Evolutionary conservation across 2,888 invertebrate species (phyloP).

Genomic region (Eristalinus aeneus): DNA sequence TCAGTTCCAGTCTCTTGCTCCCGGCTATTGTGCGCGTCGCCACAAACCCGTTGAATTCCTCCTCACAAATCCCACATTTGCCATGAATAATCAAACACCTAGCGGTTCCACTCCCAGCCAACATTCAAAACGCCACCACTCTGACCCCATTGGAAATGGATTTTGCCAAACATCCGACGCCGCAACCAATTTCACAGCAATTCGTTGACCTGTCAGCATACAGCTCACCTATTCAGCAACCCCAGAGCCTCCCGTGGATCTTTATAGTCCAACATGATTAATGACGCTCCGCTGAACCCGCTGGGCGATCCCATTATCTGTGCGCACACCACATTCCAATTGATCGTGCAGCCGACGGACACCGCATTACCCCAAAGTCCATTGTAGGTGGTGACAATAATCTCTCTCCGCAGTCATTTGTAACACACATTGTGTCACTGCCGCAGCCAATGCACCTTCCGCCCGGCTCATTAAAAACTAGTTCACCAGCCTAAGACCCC

Average conservation of each 20-base stretch:
- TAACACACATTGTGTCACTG: slow-evolving; percentile 13
- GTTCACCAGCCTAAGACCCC: slow-evolving; percentile 12
- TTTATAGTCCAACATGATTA: slow-evolving; percentile 32
- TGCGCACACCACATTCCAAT: slow-evolving; percentile 25
- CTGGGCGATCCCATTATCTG: slow-evolving; percentile 19
- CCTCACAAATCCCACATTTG: background rate
- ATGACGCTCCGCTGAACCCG: slow-evolving; percentile 12
- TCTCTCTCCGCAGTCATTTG: slow-evolving; percentile 1
- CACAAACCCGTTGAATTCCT: background rate
- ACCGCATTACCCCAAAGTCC: background rate
- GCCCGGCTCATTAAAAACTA: slow-evolving; percentile 16
- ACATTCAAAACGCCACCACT: background rate
- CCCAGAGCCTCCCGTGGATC: background rate
- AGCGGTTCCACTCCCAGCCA: background rate
- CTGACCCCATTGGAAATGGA: background rate
- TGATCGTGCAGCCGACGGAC: slow-evolving; percentile 9
- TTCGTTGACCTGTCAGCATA: slow-evolving; percentile 27
- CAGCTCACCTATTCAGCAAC: slow-evolving; percentile 18
- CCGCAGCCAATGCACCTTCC: background rate
- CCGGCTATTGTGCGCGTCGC: background rate
- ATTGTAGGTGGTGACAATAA: background rate
- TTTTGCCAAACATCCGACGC: background rate
- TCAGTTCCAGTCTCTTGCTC: background rate
- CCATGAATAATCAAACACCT: background rate
- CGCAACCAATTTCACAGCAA: slow-evolving; percentile 4